Evolutionary conservation across 2,113 vertebrate genomes (phyloP).

Genomic region (Platichthys stellatus): DNA sequence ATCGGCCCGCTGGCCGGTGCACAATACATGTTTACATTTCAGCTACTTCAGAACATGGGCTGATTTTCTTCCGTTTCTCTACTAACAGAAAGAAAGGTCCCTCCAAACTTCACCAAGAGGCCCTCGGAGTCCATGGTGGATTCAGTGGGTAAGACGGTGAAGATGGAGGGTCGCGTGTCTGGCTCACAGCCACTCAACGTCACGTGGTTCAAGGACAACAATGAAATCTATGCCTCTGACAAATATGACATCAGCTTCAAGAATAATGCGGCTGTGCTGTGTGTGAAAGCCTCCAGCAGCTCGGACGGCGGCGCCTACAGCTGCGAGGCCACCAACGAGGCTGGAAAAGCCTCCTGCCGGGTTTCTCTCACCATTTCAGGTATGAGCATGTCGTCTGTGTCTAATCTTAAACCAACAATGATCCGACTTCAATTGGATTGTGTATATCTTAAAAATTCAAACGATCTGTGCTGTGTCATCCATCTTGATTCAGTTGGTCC

Average conservation of each 20-base stretch:
- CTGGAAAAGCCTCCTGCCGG: conserved; percentile 86
- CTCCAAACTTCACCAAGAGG: conserved; percentile 93
- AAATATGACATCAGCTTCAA: conserved; percentile 88
- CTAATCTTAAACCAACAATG: background rate
- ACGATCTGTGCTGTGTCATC: background rate
- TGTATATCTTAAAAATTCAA: background rate
- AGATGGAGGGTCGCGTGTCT: conserved; percentile 89
- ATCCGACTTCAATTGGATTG: background rate
- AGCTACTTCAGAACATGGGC: background rate
- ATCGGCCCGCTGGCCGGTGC: conserved; percentile 37
- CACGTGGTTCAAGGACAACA: conserved; percentile 90
- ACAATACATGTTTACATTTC: background rate
- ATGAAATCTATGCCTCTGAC: conserved; percentile 82
- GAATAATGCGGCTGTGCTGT: conserved; percentile 85
- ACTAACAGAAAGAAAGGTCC: conserved; percentile 88
- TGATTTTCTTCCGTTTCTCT: conserved; percentile 39
- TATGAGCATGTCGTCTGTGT: conserved; percentile 47
- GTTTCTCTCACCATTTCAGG: conserved; percentile 90
- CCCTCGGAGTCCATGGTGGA: conserved; percentile 89
- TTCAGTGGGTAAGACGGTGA: conserved; percentile 87
- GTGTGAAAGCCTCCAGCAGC: conserved; percentile 77
- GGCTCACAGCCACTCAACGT: conserved; percentile 91
- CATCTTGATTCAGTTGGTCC: background rate
- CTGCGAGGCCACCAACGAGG: conserved; percentile 91
- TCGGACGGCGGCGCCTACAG: conserved; percentile 88